Evolutionary conservation across 2,113 vertebrate species (phyloP).

Genomic region (Sebastes schlegelii): DNA sequence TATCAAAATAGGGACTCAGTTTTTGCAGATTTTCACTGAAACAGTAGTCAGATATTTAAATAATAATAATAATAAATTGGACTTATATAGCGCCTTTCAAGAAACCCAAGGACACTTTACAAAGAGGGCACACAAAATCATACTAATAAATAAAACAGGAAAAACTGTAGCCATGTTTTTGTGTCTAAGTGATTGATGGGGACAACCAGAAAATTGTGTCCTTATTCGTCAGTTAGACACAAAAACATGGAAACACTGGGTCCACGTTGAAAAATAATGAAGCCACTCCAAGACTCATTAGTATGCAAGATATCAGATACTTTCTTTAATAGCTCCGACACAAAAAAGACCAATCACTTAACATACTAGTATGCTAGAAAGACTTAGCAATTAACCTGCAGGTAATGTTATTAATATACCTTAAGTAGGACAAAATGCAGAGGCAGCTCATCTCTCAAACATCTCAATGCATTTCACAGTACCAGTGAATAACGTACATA

Average conservation of each 20-base stretch:
- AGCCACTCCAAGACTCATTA: background rate
- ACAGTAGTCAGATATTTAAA: background rate
- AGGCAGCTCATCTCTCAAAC: background rate
- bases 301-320: background rate
- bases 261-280: background rate
- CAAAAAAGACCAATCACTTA: background rate
- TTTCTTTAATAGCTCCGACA: background rate
- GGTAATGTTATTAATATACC: background rate
- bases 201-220: no score
- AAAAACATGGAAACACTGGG: no score
- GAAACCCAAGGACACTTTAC: no score
- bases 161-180: no score
- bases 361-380: background rate
- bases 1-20: background rate
- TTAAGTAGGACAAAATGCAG: background rate
- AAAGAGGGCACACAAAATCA: no score
- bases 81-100: no score
- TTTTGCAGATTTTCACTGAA: background rate
- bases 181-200: no score
- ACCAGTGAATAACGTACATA: no score
- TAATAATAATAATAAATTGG: no score
- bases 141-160: no score
- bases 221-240: no score
- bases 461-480: background rate
- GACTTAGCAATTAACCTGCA: background rate